These are phyloP conservation scores for Nasonovia ribisnigri DNA, from an alignment of 2,888 invertebrate species.

Conservation along the genomic window DNA sequence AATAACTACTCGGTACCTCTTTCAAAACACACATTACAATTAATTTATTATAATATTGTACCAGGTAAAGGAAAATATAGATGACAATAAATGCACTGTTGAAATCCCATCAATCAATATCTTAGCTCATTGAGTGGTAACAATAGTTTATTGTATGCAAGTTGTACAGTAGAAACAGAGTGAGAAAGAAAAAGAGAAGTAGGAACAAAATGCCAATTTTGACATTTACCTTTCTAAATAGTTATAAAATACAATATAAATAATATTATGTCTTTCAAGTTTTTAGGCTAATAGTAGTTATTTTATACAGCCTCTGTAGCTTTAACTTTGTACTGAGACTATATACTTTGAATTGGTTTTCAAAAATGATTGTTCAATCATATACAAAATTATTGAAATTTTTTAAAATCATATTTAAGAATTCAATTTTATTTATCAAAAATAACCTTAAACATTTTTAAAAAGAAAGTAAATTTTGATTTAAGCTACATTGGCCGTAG, in stretches of 20 bases:
- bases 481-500: conserved; percentile 16
- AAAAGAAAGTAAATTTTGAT: conserved; percentile 5
- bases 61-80: background rate
- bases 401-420: background rate
- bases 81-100: conserved; percentile 11
- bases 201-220: conserved; percentile 54
- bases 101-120: background rate
- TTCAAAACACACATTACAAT: conserved; percentile 9
- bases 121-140: background rate
- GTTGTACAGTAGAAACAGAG: conserved; percentile 12
- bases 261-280: conserved; percentile 40
- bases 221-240: conserved; percentile 60
- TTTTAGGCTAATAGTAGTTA: conserved; percentile 22
- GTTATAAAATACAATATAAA: conserved; percentile 43
- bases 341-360: background rate
- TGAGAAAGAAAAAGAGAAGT: conserved; percentile 49
- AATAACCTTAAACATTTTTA: background rate
- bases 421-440: conserved; percentile 4
- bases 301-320: background rate
- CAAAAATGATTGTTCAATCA: background rate
- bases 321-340: background rate
- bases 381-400: background rate
- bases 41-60: background rate
- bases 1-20: conserved; percentile 31
- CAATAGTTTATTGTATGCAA: conserved; percentile 7